Base-by-base conservation (phyloP, 2,888 invertebrate species). In the Drosophila longiperda region DNA sequence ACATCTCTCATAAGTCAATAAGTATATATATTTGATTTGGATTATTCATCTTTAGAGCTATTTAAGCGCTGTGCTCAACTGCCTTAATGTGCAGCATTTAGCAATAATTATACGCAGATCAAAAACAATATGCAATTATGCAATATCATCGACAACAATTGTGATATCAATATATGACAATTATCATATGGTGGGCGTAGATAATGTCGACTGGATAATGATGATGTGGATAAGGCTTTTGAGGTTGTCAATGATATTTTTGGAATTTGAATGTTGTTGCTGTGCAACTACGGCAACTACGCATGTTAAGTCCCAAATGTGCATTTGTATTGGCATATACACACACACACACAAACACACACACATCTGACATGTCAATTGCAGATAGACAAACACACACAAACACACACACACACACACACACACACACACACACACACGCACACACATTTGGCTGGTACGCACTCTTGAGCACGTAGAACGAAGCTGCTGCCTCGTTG, bases 381-480 rank as follows among this genome's bases (percentile, higher is more conserved):
- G 54, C 83, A 83, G 80, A 45, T 49, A 54, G 49, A 33, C 55
- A 50, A 40, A 33, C 33, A 33, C 53, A 59, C 23, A 68, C 54
- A 54, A 29, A 62, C 55, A 75, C 33, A 36, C 54, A 32, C 61
- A 57, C 61, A 42, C 64, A 73, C n/a, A 62, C 20, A 20, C 5
- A 52, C 54, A 57, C n/a, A 68, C 54, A 54, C 33, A 62, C 55
- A 75, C 33, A 36, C 54, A 32, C 61, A 57, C 61, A 42, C 64
- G 73, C n/a, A 62, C 20, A 20, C 5, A 52, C 54, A 57, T 63
- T 54, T 12, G n/a, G 29, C n/a, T 58, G 50, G 69, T 63, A 73
- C 72, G 74, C 81, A 81, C 82, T 79, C 85, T 89, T 89, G 85
- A 89, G 88, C 85, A 85, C 90, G 90, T 85, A 82, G 67, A 66